Base-by-base conservation (phyloP, 1,140 invertebrate species). In the Bombyx mandarina region DNA sequence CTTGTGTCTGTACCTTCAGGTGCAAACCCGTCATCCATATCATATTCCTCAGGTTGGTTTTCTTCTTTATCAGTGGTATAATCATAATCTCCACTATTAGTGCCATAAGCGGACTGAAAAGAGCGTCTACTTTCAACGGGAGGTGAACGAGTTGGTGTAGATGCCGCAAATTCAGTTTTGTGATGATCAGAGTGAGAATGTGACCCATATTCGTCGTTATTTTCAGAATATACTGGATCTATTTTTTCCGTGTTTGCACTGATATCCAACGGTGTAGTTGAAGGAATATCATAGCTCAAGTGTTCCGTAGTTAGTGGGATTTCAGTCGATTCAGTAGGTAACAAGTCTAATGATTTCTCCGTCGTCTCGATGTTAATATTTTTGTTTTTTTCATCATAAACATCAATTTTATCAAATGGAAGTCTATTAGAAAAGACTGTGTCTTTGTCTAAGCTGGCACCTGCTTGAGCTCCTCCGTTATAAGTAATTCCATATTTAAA, bases 401-500 rank as follows among this genome's bases (percentile, higher is more conserved):
- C 84, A 65, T 87, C 75, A 45, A 85, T 80, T 77, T 84, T 85
- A 22, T 84, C 81, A 65, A 85, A 87, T 9, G 78, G 58, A 54
- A 82, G 56, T 57, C 78, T 71, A 59, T 79, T 85, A 7, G 76
- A 72, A 60, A 85, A 85, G 60, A 85, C 71, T 44, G 80, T 73
- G 57, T 85, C 82, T 65, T 87, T 87, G 60, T 90, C 89, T 47
- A 91, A 89, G 61, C 94, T 94, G 8, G 94, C 93, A 9, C 93
- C 93, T 43, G 94, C 91, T 79, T 96, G 94, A 4, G 94, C 94
- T 1, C 93, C 94, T 9, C 94, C 94, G 43, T 90, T 93, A 65
- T 95, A 96, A 9, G 91, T 92, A 22, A 95, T 94, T 12, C 94
- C 94, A 75, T 93, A 94, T 71, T 90, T 90, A 67, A 92, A 94